Evolutionary conservation across 1,140 invertebrate genomes (phyloP).

Genomic region (Atta colombica): DNA sequence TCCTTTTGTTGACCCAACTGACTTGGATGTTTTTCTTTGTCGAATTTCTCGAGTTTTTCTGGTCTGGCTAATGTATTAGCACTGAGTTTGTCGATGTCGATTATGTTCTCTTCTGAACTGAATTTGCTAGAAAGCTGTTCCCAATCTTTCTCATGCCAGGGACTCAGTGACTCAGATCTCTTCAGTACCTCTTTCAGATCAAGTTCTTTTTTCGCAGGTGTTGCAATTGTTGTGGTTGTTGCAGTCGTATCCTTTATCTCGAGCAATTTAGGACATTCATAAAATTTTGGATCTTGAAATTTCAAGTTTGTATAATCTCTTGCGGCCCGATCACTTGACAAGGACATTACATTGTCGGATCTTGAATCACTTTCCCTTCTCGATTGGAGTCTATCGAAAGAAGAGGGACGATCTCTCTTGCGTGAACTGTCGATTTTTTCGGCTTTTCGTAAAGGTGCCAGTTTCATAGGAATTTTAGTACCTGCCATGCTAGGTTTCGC

Average conservation of each 20-base stretch:
- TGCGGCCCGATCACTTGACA: conserved; percentile 80
- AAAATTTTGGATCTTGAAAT: conserved; percentile 84
- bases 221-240: background rate
- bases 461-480: conserved; percentile 83
- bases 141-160: conserved; percentile 84
- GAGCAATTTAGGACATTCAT: conserved; percentile 81
- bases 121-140: conserved; percentile 82
- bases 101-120: conserved; percentile 82
- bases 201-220: conserved; percentile 68
- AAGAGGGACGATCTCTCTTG: conserved; percentile 68
- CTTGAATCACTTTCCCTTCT: conserved; percentile 70
- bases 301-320: conserved; percentile 84
- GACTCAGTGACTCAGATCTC: conserved; percentile 84
- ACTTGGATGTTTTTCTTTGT: conserved; percentile 81
- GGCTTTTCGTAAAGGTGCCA: conserved; percentile 80
- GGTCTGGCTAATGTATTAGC: conserved; percentile 78
- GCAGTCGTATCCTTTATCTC: conserved; percentile 26
- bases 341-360: conserved; percentile 65
- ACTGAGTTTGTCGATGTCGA: conserved; percentile 88
- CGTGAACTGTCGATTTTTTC: conserved; percentile 65
- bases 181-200: conserved; percentile 81
- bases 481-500: conserved; percentile 16
- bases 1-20: conserved; percentile 82
- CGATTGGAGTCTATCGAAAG: conserved; percentile 45
- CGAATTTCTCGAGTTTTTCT: conserved; percentile 76